These are phyloP conservation scores for Dolomedes plantarius DNA, from an alignment of 2,888 invertebrate genomes.

Conservation along the genomic window DNA sequence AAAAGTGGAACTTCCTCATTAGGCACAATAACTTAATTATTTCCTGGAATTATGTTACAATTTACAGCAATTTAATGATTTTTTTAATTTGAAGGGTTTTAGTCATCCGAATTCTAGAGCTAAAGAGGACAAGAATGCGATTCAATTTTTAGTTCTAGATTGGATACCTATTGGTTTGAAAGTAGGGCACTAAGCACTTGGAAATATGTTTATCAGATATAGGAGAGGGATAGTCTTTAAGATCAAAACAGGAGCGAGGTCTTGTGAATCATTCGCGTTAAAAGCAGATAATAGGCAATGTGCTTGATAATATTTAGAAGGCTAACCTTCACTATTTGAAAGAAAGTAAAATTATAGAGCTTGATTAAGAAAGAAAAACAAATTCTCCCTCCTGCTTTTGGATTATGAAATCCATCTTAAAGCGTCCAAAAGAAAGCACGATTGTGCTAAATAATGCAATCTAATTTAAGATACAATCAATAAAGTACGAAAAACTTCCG, in stretches of 20 bases:
- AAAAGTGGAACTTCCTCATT: no score
- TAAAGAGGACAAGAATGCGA: no score
- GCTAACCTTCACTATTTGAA: not conserved
- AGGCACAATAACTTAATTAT: no score
- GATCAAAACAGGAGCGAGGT: not conserved
- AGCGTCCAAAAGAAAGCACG: not conserved
- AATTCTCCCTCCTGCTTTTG: not conserved
- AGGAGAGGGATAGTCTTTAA: no score
- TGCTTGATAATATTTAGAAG: not conserved
- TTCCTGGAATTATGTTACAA: no score
- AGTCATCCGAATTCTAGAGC: no score
- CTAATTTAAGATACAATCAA: slow-evolving; percentile 15
- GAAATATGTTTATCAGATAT: no score
- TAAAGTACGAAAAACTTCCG: not conserved
- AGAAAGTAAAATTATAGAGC: not conserved
- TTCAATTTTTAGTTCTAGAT: no score
- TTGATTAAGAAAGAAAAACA: not conserved
- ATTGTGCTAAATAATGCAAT: slow-evolving; percentile 12
- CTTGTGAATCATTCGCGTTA: not conserved
- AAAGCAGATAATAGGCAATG: not conserved
- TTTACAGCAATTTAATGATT: no score
- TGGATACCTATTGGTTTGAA: no score
- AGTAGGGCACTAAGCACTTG: no score
- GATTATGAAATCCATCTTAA: not conserved
- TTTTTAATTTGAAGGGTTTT: no score